Base-by-base conservation (phyloP, 2,797 vertebrate genomes). In the Acanthopagrus latus region DNA sequence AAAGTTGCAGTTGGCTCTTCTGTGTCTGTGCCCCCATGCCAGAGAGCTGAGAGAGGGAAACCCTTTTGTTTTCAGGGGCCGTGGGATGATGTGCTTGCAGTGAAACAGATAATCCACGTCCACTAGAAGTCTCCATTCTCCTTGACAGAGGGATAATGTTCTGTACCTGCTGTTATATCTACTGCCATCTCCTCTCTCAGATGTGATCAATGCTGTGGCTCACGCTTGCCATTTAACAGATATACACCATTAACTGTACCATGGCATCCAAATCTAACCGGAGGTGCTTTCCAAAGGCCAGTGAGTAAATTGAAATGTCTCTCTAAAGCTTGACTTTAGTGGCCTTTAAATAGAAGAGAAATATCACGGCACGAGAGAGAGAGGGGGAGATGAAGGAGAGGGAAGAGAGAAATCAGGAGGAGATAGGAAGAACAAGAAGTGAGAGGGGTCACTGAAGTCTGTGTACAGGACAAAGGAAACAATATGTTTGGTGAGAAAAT, bases 251-350 rank as follows among this genome's bases (percentile, higher is more conserved):
- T 91, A 93, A 92, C 91, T 91, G 87, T 82, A 85, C 72, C 70
- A 54, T 29, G 75, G 86, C 81, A 76, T 85, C 90, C 88, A 91
- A 90, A 91, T 90, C 84, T 89, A 86, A 91, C 87, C 71, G 73
- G 73, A 78, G 83, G 91, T 90, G 81, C 78, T 86, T 90, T 88
- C 88, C 80, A 93, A 93, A 94, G 91, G 90, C 92, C 91, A 92
- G 76, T 86, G 88, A 89, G 89, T 92, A 92, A 92, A 94, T 90
- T 92, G 91, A 92, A 93, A 90, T 88, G 91, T 91, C 87, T 91
- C 78, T 92, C 83, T 82, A 83, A 86, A 86, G 88, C 89, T 89
- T 93, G 91, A 92, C 91, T 90, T 91, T 83, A 84, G 81, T 91
- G 88, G 90, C 91, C 89, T 92, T 93, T 92, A 91, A 91, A 92